Conservation (phyloP, 2,888 invertebrate species). For the Clanis bilineata region DNA sequence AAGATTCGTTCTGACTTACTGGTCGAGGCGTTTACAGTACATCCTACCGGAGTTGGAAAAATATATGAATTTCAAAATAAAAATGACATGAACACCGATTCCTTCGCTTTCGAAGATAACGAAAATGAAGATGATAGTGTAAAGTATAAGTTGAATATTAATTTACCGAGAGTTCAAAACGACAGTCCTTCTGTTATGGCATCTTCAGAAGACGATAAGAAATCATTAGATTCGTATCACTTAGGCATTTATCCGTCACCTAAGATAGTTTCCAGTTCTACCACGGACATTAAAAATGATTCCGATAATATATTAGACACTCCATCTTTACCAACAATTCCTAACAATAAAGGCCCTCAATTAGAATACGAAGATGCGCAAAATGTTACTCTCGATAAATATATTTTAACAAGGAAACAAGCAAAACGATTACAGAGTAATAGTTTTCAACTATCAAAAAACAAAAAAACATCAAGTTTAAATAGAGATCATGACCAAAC, state of each 20-base stretch:
- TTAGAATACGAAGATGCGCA: background rate
- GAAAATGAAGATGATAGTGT: conserved; percentile 39
- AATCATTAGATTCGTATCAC: conserved; percentile 48
- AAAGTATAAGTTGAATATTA: conserved; percentile 51
- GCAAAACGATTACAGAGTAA: background rate
- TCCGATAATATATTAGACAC: conserved; percentile 4
- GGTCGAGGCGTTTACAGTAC: conserved; percentile 30
- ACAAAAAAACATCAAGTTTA: background rate
- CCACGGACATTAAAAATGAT: conserved; percentile 30
- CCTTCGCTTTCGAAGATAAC: conserved; percentile 29
- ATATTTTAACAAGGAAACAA: background rate
- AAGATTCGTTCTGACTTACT: conserved; percentile 33
- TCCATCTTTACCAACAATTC: conserved; percentile 14
- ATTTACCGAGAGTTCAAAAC: conserved; percentile 47
- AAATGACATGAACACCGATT: conserved; percentile 17
- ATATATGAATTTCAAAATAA: conserved; percentile 14
- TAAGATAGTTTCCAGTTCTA: conserved; percentile 34
- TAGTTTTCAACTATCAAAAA: background rate
- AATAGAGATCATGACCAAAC: background rate
- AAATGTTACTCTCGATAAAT: background rate
- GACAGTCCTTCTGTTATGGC: conserved; percentile 40
- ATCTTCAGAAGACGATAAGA: conserved; percentile 47
- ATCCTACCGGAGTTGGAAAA: conserved; percentile 23
- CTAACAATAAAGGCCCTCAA: background rate
- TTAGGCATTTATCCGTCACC: conserved; percentile 37